Evolutionary conservation across 1,140 invertebrate genomes (phyloP).

Genomic region (Hesperophylax magnus): DNA sequence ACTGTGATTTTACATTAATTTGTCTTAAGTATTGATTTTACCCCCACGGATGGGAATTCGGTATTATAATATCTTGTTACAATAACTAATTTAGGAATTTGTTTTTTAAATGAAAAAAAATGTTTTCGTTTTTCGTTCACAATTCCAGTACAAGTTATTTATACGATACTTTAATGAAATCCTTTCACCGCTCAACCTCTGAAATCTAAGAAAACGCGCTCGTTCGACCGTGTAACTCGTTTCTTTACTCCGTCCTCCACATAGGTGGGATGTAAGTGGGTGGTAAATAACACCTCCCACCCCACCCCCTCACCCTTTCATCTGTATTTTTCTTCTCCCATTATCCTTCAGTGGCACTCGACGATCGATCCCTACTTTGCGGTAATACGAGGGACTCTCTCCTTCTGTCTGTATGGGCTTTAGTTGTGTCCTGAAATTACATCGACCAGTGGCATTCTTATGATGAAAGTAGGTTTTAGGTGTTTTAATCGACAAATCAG

Average conservation of each 20-base stretch:
- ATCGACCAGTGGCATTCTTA: not conserved
- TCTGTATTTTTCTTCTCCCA: conserved; percentile 45
- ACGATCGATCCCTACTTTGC: conserved; percentile 52
- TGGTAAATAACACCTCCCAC: no score
- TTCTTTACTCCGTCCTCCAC: conserved; percentile 50
- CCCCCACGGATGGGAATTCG: no score
- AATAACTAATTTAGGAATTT: no score
- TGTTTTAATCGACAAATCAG: no score
- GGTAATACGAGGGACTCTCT: conserved; percentile 37
- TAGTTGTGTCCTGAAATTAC: conserved; percentile 32
- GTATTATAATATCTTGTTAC: no score
- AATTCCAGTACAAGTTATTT: no score
- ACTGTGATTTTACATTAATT: no score
- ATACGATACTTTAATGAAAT: no score
- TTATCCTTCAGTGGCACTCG: conserved; percentile 48
- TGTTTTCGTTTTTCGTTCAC: no score
- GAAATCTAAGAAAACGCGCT: conserved; percentile 46
- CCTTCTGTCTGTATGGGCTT: conserved; percentile 27
- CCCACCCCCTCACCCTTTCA: conserved; percentile 19
- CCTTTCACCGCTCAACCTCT: not conserved
- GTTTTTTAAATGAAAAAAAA: no score
- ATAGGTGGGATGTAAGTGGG: not conserved
- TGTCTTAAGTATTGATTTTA: no score
- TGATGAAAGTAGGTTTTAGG: no score
- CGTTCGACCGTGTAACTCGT: conserved; percentile 53